Conservation (phyloP, 2,113 vertebrate species). For the Tragelaphus strepsiceros region DNA sequence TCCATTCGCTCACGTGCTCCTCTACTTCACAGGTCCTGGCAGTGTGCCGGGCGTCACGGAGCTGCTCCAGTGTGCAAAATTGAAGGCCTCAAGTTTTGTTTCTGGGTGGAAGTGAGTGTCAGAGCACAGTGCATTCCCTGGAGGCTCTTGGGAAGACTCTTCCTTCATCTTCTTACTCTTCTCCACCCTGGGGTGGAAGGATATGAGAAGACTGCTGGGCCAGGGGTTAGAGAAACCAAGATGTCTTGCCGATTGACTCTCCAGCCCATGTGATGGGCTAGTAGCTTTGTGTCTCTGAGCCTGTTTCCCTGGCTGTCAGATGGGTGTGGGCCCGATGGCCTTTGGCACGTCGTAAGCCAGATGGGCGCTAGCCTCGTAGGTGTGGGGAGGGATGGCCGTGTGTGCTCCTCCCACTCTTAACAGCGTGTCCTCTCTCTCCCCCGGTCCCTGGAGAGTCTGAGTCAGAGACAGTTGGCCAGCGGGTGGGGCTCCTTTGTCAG, state of each 20-base stretch:
- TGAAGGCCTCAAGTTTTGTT: neutral
- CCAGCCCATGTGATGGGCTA: neutral
- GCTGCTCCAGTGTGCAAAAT: too few species aligned
- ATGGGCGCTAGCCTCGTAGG: fast-evolving
- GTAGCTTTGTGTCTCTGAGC: neutral
- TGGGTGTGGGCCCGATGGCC: neutral
- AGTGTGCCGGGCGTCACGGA: neutral
- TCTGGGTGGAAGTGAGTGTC: neutral
- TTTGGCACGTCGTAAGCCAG: fast-evolving
- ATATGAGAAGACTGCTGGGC: neutral
- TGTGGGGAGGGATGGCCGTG: neutral
- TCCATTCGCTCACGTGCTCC: neutral
- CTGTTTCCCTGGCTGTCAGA: neutral
- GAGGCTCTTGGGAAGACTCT: neutral
- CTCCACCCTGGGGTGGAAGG: neutral
- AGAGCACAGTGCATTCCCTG: neutral
- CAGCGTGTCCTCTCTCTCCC: neutral
- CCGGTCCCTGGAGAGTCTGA: neutral
- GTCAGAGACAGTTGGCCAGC: neutral
- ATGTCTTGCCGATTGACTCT: too few species aligned
- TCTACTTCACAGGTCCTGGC: neutral
- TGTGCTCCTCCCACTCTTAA: too few species aligned
- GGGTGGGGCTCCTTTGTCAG: neutral
- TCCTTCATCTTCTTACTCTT: neutral
- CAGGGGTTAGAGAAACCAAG: neutral